Evolutionary conservation across 2,888 invertebrate species (phyloP), one percentile per base, ranked within the genome.

Genomic region (Synergus gifuensis): DNA sequence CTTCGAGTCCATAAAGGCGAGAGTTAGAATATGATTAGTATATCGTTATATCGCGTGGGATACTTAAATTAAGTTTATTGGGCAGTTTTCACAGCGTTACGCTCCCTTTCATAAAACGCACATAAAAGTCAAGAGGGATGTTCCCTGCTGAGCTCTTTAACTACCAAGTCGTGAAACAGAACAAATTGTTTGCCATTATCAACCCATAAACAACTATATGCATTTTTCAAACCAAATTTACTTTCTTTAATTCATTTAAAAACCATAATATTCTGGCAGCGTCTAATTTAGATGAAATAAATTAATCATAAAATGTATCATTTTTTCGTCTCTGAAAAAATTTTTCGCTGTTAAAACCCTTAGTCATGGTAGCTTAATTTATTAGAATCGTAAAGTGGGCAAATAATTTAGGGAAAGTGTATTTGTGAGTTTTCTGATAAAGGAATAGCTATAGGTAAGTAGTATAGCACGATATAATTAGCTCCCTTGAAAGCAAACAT

Each of bases 11-110:
- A 76, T 67, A 46, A 73, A 67, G 80, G 77, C 46, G 82, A 82
- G 82, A 83, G 83, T 85, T 83, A 85, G 86, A 88, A 88, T 88
- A 86, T 85, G 87, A 88, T 88, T 88, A 88, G 88, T 88, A 86
- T 86, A 81, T 86, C 85, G 83, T 87, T 86, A 81, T 84, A 84
- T 87, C 85, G 82, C 81, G 80, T 83, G 73, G 84, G 86, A 86
- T 86, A 85, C 86, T 87, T 85, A 82, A 82, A 82, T 82, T 82
- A 87, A 87, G 87, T 87, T 88, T 88, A 88, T 88, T 83, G 86
- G 80, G 85, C 85, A 88, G 88, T 88, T 88, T 84, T 87, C 87
- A 85, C 84, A 81, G 86, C 84, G 83, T 88, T 85, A 85, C 84
- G 84, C 86, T 80, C 85, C 82, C 81, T 81, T 84, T 82, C 79